Evolutionary conservation across 1,140 invertebrate species (phyloP), one percentile per base, ranked within the genome.

Genomic region (Apis florea): DNA sequence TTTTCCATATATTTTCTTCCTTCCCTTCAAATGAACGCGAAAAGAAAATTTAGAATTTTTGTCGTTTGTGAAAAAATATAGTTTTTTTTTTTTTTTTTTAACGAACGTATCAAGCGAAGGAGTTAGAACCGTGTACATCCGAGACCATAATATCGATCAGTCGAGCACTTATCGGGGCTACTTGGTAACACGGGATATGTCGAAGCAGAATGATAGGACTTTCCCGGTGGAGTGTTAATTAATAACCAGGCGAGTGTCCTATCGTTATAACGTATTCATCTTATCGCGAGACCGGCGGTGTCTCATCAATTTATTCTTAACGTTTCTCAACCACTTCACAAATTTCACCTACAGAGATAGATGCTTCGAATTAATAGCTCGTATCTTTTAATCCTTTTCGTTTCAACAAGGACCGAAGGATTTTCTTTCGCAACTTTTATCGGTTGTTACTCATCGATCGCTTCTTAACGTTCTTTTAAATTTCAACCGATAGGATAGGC

Each of bases 241-340:
- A 90, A 90, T 90, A 90, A 90, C 79, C 59, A 59, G 63, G 64
- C 79, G 85, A 89, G 88, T 82, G 67, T 47, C 73, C 77, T 82
- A 88, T 89, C 79, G 87, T 82, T 81, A 88, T 88, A 86, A 85
- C 85, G 85, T 84, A 89, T 88, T 85, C 84, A 89, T 87, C 87
- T 90, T 89, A 90, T 88, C 86, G 89, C 83, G 82, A 72, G 75
- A 71, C 85, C 69, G 73, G 67, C 72, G 79, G 79, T 83, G 79
- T 86, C 88, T 85, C 88, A 85, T 90, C 87, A 87, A 90, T 90
- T 90, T 89, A 89, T 90, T 87, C 88, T 79, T 61, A 86, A 87
- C 85, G 74, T 86, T 81, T 68, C 72, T 89, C 89, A 80, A 83
- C 83, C 85, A 89, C 90, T 90, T 71, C 77, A 87, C 80, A 59